Conservation (phyloP, 2,888 invertebrate species). For the Mesorhabditis spiculigera region DNA sequence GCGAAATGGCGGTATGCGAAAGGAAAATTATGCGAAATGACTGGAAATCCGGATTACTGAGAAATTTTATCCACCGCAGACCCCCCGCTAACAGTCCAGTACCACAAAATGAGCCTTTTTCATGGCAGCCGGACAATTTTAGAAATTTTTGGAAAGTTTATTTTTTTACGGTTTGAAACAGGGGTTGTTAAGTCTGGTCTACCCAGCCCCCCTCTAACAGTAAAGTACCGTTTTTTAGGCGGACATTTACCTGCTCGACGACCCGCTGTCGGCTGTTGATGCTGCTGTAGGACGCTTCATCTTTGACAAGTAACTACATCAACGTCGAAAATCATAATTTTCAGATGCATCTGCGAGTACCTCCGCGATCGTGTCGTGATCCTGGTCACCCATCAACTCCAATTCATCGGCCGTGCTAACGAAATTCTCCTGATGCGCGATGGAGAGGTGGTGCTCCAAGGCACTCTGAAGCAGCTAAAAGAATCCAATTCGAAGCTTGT, state of each 20-base stretch:
- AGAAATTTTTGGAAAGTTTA: no score
- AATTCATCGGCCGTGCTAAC: constrained; percentile 66
- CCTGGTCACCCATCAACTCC: constrained; percentile 77
- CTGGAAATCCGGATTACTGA: no score
- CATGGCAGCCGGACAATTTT: no score
- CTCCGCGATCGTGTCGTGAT: constrained; percentile 66
- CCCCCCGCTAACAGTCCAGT: no score
- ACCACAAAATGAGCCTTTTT: no score
- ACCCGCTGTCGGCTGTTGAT: constrained; percentile 89
- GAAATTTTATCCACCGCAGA: no score
- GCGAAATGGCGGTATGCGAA: no score
- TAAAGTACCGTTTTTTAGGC: constrained; percentile 63
- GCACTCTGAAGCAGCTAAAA: neutral
- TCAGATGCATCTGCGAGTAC: constrained; percentile 68
- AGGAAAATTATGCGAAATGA: no score
- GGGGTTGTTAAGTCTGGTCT: no score
- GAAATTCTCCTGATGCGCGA: constrained; percentile 62
- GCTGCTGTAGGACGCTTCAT: constrained; percentile 82
- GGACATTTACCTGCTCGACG: constrained; percentile 82
- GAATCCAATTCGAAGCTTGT: neutral
- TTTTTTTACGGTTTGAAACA: no score
- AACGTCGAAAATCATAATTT: constrained; percentile 14
- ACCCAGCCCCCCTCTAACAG: no score
- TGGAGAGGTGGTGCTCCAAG: constrained; percentile 43
- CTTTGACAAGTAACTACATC: constrained; percentile 71